Evolutionary conservation across 2,888 invertebrate genomes (phyloP).

Genomic region (Morpho helenor): DNA sequence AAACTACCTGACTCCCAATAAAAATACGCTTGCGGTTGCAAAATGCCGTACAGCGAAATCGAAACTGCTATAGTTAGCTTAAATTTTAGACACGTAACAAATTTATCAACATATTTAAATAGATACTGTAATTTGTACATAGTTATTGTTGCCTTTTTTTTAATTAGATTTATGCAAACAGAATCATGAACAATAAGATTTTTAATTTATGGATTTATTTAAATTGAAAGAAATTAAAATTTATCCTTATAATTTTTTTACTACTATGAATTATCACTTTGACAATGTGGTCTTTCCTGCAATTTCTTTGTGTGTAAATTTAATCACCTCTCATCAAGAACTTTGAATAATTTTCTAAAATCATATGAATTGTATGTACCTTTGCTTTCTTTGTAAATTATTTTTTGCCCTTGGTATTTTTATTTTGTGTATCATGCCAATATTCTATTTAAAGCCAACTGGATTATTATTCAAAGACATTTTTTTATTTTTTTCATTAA

Average conservation of each 20-base stretch:
- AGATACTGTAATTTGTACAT: too few species aligned
- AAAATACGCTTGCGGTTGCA: conserved; percentile 6
- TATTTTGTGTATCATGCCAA: background rate
- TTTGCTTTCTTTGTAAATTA: conserved; percentile 3
- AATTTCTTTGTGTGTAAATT: conserved; percentile 14
- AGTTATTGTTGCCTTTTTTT: too few species aligned
- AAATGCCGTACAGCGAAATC: conserved; percentile 11
- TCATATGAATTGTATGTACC: background rate
- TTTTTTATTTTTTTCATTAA: too few species aligned
- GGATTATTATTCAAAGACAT: too few species aligned
- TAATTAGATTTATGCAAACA: too few species aligned
- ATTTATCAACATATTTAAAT: background rate
- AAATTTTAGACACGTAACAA: conserved; percentile 3
- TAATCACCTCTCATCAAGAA: conserved; percentile 5
- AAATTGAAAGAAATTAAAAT: too few species aligned
- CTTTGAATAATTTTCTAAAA: conserved; percentile 6
- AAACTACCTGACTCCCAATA: conserved; percentile 6
- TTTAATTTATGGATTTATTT: too few species aligned
- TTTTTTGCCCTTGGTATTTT: conserved; percentile 5
- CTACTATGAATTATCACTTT: too few species aligned
- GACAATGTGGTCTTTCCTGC: too few species aligned
- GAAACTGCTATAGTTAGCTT: conserved; percentile 6
- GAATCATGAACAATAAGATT: too few species aligned
- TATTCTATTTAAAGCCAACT: too few species aligned
- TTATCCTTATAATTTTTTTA: too few species aligned